Evolutionary conservation across 2,797 vertebrate genomes (phyloP).

Genomic region (Thamnophis elegans): DNA sequence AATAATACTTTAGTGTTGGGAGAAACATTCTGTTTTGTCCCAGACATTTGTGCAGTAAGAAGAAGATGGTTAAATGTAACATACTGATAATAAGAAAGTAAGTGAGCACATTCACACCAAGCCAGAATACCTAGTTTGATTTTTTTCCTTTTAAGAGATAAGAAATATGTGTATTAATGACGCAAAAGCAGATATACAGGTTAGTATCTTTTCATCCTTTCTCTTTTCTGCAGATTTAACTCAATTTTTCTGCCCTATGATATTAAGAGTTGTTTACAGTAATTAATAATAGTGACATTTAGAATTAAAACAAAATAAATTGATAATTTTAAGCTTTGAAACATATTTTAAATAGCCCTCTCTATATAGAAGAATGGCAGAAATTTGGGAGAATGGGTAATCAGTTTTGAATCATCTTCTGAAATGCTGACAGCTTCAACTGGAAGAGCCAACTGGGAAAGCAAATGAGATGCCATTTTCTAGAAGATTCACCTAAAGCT

Average conservation of each 20-base stretch:
- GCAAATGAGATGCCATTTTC: neutral
- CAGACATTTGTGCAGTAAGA: neutral
- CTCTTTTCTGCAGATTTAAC: neutral
- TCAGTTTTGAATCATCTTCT: neutral
- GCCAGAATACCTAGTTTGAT: neutral
- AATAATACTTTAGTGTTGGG: neutral
- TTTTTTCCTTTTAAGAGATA: neutral
- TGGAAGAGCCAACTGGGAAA: neutral
- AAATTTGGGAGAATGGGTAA: neutral
- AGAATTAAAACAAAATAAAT: neutral
- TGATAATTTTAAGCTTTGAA: neutral
- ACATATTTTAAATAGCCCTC: neutral
- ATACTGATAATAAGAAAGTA: neutral
- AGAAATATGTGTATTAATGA: neutral
- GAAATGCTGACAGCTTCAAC: neutral
- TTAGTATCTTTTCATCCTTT: neutral
- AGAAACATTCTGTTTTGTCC: neutral
- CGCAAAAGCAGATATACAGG: neutral
- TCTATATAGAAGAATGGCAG: neutral
- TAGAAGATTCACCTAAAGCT: neutral
- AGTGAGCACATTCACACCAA: neutral
- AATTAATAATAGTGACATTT: neutral
- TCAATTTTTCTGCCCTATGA: neutral
- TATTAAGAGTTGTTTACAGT: neutral
- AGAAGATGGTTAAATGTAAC: neutral